Conservation (phyloP, 1,140 invertebrate genomes). For the Epicauta chinensis region DNA sequence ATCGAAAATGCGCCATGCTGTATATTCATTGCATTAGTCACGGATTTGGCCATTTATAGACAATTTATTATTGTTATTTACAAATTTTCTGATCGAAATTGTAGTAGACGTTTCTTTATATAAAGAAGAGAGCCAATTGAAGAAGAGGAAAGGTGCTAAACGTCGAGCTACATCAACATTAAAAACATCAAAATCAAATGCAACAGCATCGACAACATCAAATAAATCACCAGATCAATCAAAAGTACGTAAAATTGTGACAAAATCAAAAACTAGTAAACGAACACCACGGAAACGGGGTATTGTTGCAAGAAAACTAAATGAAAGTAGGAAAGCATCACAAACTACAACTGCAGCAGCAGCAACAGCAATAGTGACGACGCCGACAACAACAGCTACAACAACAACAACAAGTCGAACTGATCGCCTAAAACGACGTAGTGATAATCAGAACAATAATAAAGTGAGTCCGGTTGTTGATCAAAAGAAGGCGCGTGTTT, state of each 20-base stretch:
- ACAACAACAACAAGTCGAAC: slow-evolving; percentile 12
- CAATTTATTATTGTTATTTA: no score
- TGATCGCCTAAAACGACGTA: slow-evolving; percentile 18
- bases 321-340: not conserved
- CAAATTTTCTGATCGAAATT: slow-evolving; percentile 29
- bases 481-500: slow-evolving; percentile 40
- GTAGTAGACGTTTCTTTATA: slow-evolving; percentile 73
- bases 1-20: no score
- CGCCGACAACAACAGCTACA: slow-evolving; percentile 13
- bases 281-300: slow-evolving; percentile 1
- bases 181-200: slow-evolving; percentile 10
- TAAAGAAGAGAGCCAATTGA: slow-evolving; percentile 71
- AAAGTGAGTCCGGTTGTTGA: slow-evolving; percentile 35
- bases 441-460: slow-evolving; percentile 17
- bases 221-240: slow-evolving; percentile 27
- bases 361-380: slow-evolving; percentile 8
- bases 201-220: slow-evolving; percentile 9
- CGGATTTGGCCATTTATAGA: no score
- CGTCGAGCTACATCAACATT: slow-evolving; percentile 26
- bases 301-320: not conserved
- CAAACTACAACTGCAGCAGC: slow-evolving; percentile 1
- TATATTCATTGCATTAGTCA: no score
- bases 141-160: slow-evolving; percentile 50
- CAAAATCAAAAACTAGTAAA: slow-evolving; percentile 10
- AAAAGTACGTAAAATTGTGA: slow-evolving; percentile 31